Evolutionary conservation across 1,140 invertebrate genomes (phyloP), one percentile per base, ranked within the genome.

Genomic region (Paralvinella palmiformis): DNA sequence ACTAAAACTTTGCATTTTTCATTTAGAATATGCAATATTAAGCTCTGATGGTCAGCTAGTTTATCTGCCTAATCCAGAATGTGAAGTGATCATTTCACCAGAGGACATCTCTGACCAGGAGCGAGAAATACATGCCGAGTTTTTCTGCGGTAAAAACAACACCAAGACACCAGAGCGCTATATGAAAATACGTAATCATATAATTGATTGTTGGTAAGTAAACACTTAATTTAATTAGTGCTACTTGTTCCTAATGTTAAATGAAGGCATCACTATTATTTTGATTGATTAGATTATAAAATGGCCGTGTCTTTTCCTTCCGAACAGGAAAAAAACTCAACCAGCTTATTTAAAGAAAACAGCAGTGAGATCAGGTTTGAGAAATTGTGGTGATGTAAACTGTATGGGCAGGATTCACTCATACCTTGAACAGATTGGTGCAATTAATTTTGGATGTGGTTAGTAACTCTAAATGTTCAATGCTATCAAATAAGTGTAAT

Each of bases 401-500:
- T 83, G 83, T 68, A 85, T 87, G 62, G 84, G 85, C 1, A 74
- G 84, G 62, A 83, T 88, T 36, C 86, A 87, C 77, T 74, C 81
- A 41, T 85, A 85, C 69, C 75, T 88, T 15, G 86, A 88, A 75
- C 83, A 85, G 73, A 83, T 83, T 68, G 86, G 86, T 24, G 85
- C 83, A 31, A 87, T 88, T 59, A 88, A 88, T 76, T 86, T 85
- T 82, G 83, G 83, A 29, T 87, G 86, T 79, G 81, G 84, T 85
- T 78, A 76, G 77, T 77, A 59, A 56, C 48, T 53, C 62, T n/a
- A 27, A 32, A 24, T 29, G 27, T 27, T 29, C 27, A 32, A 57
- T 36, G n/a, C 33, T 57, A n/a, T 57, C 33, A 32, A n/a, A n/a
- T n/a, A n/a, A n/a, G n/a, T n/a, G n/a, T n/a, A n/a, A n/a, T n/a